A percentile compares a stretch with the other conserved stretches of the same genome.
These are phyloP conservation scores for Dolichopus griseipennis DNA, from an alignment of 2,888 invertebrate species.

Conservation along the genomic window DNA sequence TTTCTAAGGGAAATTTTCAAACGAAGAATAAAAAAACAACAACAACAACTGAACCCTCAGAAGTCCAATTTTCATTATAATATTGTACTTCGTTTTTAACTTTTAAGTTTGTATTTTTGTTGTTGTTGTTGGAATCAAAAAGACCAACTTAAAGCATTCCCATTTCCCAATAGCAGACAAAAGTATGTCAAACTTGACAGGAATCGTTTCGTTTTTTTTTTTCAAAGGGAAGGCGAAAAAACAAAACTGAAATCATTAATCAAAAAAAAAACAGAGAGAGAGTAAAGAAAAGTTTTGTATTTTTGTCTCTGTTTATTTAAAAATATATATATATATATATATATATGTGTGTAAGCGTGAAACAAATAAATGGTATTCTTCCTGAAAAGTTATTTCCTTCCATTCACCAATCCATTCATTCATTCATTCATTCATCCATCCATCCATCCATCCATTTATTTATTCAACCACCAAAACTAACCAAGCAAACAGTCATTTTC, in stretches of 20 bases:
- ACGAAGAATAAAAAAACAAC: no score
- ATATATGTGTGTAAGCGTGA: no score
- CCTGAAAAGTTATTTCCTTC: no score
- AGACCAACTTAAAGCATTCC: no score
- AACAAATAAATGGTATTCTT: no score
- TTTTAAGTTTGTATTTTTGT: no score
- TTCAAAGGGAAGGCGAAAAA: neutral
- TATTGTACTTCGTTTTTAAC: no score
- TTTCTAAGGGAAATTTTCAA: neutral
- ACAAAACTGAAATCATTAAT: neutral
- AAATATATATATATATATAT: no score
- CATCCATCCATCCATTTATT: neutral
- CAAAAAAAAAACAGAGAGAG: neutral
- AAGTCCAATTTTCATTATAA: neutral
- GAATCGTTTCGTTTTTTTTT: neutral
- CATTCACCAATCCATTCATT: no score
- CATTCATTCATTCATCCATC: neutral
- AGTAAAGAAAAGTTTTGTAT: neutral
- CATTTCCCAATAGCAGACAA: neutral
- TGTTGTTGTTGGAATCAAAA: no score
- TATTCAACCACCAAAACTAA: neutral
- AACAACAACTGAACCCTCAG: neutral
- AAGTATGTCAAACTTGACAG: neutral
- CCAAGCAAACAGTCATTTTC: no score
- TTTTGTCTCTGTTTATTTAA: no score